phyloP scores from a whole-genome alignment of 2,113 vertebrate species.

The Rhipidura dahli region DNA sequence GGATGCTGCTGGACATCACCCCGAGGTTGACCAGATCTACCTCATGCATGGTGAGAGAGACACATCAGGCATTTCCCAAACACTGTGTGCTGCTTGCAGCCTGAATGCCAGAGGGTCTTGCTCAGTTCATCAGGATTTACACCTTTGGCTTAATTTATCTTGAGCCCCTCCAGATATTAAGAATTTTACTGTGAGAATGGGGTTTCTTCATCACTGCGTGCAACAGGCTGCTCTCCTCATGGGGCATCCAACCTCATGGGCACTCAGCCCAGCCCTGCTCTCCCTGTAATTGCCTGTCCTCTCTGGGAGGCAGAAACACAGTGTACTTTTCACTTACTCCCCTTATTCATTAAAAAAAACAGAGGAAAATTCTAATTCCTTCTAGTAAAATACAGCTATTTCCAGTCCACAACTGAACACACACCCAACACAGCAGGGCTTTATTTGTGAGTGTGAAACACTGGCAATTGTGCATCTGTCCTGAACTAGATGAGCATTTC shows the following conservation, averaged over 20 bases:
- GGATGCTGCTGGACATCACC: not conserved
- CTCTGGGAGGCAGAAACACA: not conserved
- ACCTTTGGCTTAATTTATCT: not conserved
- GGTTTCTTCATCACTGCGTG: not conserved
- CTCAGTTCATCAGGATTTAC: not conserved
- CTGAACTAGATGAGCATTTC: not conserved
- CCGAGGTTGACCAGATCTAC: rapidly evolving
- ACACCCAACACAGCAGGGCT: not conserved
- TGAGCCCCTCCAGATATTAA: rapidly evolving
- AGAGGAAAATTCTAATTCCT: not conserved
- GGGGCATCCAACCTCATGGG: not conserved
- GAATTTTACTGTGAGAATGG: not conserved
- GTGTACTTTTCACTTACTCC: not conserved
- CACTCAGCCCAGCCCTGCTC: not conserved
- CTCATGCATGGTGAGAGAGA: not conserved
- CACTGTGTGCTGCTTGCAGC: not conserved
- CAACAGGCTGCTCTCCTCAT: rapidly evolving
- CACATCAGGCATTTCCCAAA: not conserved
- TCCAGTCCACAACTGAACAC: rapidly evolving
- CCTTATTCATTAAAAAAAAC: not conserved
- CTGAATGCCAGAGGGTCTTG: not conserved
- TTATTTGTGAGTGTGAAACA: not conserved
- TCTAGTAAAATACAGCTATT: not conserved
- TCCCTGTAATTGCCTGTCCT: not conserved
- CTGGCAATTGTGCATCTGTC: rapidly evolving